Base-by-base conservation (phyloP, 2,113 vertebrate species). In the Melanotaenia duboulayi region DNA sequence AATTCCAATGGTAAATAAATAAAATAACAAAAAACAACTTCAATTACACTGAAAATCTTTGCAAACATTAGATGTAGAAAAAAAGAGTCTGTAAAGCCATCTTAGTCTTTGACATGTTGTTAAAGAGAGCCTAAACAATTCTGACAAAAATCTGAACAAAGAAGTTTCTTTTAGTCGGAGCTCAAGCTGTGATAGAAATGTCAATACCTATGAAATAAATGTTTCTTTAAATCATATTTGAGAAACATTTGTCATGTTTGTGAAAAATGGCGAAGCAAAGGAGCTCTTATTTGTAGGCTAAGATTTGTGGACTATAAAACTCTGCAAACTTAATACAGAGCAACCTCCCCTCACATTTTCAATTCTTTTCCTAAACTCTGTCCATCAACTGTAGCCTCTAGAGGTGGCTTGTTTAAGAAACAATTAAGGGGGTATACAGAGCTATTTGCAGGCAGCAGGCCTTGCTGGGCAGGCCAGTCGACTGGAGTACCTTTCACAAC, bases 401-500 rank as follows among this genome's bases (percentile, higher is more conserved):
- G 95, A 97, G 96, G 96, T 96, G 94, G 95, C 95, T 98, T 98
- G 96, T 96, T 98, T 97, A 97, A 97, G 96, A 96, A 98, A 99
- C 97, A 99, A 99, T 99, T 98, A 99, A 93, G 95, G 94, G 93
- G 92, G 78, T 96, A 97, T 95, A 98, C 96, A 96, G 96, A 98
- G 96, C 95, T 96, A 98, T 99, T 98, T 98, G 95, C 95, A 96
- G 95, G 94, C 96, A 96, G 95, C 94, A 93, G 88, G 95, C 94
- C 96, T 96, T 90, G 96, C 95, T 94, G 95, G 96, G 86, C 81
- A 82, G 90, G 87, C 87, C 94, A 94, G 94, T 89, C 92, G 94
- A 97, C 96, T 96, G 95, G 96, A 98, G 96, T 95, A 95, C 95
- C 96, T 97, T 96, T 99, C 98, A 97, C 96, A 96, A 95, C 96